Evolutionary conservation across 2,113 vertebrate species (phyloP), one percentile per base, ranked within the genome.

Genomic region (Amphiprion percula): DNA sequence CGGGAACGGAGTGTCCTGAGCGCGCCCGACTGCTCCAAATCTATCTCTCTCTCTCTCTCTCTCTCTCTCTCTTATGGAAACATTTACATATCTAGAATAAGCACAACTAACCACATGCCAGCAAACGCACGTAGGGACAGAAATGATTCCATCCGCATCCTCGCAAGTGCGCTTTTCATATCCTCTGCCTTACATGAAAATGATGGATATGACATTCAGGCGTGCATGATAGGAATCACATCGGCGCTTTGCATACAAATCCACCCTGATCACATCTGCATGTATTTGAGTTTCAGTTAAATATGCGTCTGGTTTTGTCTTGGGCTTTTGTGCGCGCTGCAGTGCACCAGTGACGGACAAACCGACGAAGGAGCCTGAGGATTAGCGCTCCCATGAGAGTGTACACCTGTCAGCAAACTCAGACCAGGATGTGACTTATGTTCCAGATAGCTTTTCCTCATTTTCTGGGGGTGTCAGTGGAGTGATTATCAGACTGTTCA

Each of bases 1-100:
- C 52, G 67, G 93, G 89, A 93, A 41, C 56, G 94, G 94, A 94
- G 78, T 82, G 80, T 61, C 80, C 77, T 82, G 66, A 76, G 73
- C 76, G 74, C 67, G 68, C 76, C 70, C 70, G 41, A 47, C 56
- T 61, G 66, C 33, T 78, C 14, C 62, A 41, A 4, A 6, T 54
- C 14, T 4, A 9, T 26, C 19, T 53, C 33, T 49, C 9, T 21
- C 11, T 58, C 19, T n/a, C 17, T 23, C n/a, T 4, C 11, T 26
- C 19, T 53, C 33, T 39, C 9, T 21, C 11, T 28, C 12, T 28
- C 60, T 59, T 44, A 33, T 9, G n/a, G 55, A 76, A 71, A 77
- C 47, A 88, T 86, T 89, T 88, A 68, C 88, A 78, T 83, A 65
- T 79, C 63, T 70, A 33, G 44, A 84, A 90, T 80, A 84, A 72